Base-by-base conservation (phyloP, 2,888 invertebrate species). In the Dolomedes plantarius region DNA sequence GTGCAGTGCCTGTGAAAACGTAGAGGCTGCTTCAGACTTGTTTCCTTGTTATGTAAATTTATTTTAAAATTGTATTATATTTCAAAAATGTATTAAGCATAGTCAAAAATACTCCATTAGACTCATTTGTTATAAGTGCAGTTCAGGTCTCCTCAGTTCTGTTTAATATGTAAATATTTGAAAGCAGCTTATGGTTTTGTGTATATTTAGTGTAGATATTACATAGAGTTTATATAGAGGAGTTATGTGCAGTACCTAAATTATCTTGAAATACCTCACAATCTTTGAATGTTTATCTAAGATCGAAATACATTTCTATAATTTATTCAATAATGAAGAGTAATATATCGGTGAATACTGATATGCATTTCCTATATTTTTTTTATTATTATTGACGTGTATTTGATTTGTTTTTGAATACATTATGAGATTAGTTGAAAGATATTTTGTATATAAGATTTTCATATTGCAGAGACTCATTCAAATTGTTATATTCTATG, bases 181-280 rank as follows among this genome's bases (percentile, higher is more conserved):
- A 23, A 56, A 67, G 80, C 67, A 73, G 73, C 72, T 73, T 73
- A 16, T 27, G n/a, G 27, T 62, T 50, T 46, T 73, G 28, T 78
- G 73, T 80, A 80, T 73, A 80, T 80, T 72, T 80, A 80, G 80
- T 80, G 80, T 73, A 80, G 73, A 80, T 80, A 73, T 28, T 56
- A 23, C 32, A 75, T 68, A 77, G 77, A 77, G 56, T 77, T 77
- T 76, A 68, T 77, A 28, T 68, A 56, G 56, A 56, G 1, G 5
- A 56, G 56, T 23, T 23, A 56, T 6, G 7, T 16, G 16, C 3
- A 23, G 23, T 56, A 2, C 56, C 11, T 56, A 5, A 23, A 56
- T 56, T 56, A 11, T 56, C 1, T 56, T 56, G 11, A 56, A 56
- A 56, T 56, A 56, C 56, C 56, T 56, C 56, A 56, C 16, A 56